phyloP scores from a whole-genome alignment of 2,888 invertebrate genomes.

The Sphaerophoria taeniata region DNA sequence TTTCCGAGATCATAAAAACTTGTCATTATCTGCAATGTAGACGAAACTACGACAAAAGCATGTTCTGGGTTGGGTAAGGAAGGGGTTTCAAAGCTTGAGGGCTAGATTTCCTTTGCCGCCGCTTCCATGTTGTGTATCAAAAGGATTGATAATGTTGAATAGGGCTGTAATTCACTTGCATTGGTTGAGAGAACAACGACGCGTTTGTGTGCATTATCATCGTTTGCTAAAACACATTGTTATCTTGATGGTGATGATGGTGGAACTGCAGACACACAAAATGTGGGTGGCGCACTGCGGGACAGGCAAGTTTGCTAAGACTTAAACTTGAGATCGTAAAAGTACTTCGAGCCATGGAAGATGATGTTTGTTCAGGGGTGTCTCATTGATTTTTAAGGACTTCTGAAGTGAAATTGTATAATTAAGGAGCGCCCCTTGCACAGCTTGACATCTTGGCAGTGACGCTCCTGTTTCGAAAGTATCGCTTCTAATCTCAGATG shows the following conservation, averaged over 20 bases:
- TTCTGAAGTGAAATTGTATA: too few relatives aligned
- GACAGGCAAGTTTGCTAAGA: background rate
- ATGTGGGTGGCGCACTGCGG: constrained; percentile 10
- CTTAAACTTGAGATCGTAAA: constrained; percentile 45
- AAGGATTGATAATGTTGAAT: constrained; percentile 13
- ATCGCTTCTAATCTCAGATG: constrained; percentile 57
- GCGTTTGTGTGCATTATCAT: constrained; percentile 69
- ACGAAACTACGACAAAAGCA: constrained; percentile 41
- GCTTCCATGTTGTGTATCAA: background rate
- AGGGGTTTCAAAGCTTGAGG: constrained; percentile 6
- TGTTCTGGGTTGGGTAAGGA: background rate
- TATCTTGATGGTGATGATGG: constrained; percentile 46
- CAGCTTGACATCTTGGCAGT: background rate
- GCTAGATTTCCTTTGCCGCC: background rate
- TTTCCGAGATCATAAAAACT: constrained; percentile 74
- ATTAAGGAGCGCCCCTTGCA: background rate
- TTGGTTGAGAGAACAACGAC: constrained; percentile 60
- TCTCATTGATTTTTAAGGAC: background rate
- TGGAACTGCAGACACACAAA: constrained; percentile 58
- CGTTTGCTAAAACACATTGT: constrained; percentile 73
- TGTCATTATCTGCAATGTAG: constrained; percentile 74
- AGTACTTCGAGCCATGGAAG: background rate
- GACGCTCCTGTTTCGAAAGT: background rate
- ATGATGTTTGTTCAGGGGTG: background rate
- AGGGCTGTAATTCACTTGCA: constrained; percentile 57